Evolutionary conservation across 1,140 invertebrate species (phyloP), one percentile per base, ranked within the genome.

Genomic region (Atta colombica): DNA sequence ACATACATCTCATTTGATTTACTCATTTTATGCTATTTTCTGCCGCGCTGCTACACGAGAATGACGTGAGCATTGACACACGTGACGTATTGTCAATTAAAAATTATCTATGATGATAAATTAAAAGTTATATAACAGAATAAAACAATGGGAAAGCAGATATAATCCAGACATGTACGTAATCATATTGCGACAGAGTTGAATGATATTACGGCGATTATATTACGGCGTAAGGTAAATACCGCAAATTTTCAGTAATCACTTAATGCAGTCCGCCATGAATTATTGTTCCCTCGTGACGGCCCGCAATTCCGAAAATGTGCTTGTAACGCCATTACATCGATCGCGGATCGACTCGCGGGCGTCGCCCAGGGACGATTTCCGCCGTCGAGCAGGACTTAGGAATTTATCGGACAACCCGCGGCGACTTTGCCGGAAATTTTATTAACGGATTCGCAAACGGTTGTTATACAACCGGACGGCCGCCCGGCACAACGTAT

Each of bases 381-480:
- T 25, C 49, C 77, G 77, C 77, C 65, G 31, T 21, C 49, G 63
- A 7, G 28, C 77, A 28, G 55, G 65, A 55, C 65, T 81, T 81
- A 81, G 35, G 49, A 81, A 82, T 82, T 82, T 72, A 82, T 72
- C 78, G 53, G 21, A 6, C 51, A 82, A n/a, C 66, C n/a, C 65
- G 78, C 65, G 51, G 51, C 51, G 78, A 81, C 80, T 35, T 61
- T 39, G 28, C 25, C 55, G 55, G 53, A 53, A 84, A 84, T 84
- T 84, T 84, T 74, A 71, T 84, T 84, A 84, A 51, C 55, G 69
- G 80, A 84, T 84, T 84, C 80, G 80, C 39, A 16, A 6, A 74
- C 69, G 45, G 39, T 84, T 74, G 80, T 82, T 82, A 58, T 28
- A 49, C 35, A 49, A 16, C 77, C 12, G 72, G 74, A 16, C 28